Percentiles rank a stretch among this genome's conserved stretches.
These are phyloP conservation scores for Falco columbarius DNA, from an alignment of 2,797 vertebrate species.

Conservation along the genomic window DNA sequence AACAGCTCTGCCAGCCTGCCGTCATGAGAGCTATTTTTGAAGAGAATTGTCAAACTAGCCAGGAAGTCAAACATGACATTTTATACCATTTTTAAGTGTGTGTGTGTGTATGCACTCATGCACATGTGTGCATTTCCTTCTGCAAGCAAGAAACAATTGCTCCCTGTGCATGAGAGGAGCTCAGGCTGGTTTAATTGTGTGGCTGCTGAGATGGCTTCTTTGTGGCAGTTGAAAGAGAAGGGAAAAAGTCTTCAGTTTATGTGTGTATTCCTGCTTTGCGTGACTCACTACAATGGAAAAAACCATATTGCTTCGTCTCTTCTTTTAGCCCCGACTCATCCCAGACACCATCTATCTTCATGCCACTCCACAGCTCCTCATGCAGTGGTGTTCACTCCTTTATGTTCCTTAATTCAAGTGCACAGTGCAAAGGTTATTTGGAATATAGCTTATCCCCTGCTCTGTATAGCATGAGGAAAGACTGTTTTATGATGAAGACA, in stretches of 20 bases:
- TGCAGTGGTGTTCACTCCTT: background rate
- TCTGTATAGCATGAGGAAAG: background rate
- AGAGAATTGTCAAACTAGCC: conserved; percentile 33
- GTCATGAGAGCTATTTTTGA: conserved; percentile 49
- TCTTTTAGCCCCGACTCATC: background rate
- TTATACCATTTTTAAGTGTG: background rate
- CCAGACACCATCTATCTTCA: conserved; percentile 14
- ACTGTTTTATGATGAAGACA: background rate
- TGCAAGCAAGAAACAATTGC: background rate
- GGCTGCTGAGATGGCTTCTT: background rate
- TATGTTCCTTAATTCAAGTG: background rate
- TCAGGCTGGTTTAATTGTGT: background rate
- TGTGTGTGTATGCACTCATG: background rate
- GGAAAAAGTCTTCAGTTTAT: background rate
- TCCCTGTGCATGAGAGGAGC: background rate
- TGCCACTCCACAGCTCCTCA: background rate
- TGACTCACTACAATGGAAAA: conserved; percentile 16
- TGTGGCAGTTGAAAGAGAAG: background rate
- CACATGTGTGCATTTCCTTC: background rate
- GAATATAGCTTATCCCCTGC: background rate
- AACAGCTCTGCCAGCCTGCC: conserved; percentile 59
- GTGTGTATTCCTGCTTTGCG: background rate
- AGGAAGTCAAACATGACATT: conserved; percentile 44
- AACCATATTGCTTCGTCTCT: background rate
- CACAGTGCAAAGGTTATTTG: background rate